These are phyloP conservation scores for Spea hammondii DNA, from an alignment of 2,797 vertebrate species.

Conservation along the genomic window DNA sequence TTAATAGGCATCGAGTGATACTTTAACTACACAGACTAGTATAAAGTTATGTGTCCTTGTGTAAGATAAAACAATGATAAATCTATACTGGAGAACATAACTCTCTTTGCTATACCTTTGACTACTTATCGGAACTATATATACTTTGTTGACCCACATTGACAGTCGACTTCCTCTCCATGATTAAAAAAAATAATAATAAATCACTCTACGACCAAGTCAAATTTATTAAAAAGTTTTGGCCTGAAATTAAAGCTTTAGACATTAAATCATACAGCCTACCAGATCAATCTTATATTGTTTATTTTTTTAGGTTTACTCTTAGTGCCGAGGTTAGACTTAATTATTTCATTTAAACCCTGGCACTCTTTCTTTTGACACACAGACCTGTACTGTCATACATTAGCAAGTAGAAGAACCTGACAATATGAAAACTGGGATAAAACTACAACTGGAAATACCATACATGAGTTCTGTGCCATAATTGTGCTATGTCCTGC, in stretches of 20 bases:
- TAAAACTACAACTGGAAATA: too few species aligned
- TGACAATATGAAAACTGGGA: too few species aligned
- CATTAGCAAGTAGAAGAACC: too few species aligned
- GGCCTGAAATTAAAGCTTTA: too few species aligned
- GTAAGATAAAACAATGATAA: background rate
- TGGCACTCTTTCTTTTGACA: too few species aligned
- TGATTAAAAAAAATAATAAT: background rate
- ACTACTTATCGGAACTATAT: background rate
- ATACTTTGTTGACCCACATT: background rate
- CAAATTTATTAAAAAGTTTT: background rate
- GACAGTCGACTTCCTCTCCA: background rate
- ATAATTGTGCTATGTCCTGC: slow-evolving; percentile 7
- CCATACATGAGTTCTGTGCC: background rate
- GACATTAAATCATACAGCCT: too few species aligned
- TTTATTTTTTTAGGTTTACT: too few species aligned
- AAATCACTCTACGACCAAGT: background rate
- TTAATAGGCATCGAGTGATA: background rate
- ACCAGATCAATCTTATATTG: too few species aligned
- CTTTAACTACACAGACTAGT: background rate
- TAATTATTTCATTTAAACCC: too few species aligned
- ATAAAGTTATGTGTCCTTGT: background rate
- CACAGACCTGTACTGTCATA: too few species aligned
- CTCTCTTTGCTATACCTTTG: background rate
- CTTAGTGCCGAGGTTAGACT: too few species aligned
- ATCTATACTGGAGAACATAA: background rate